Percentiles rank a stretch among this genome's conserved stretches.
Evolutionary conservation across 2,888 invertebrate genomes (phyloP).

Genomic region (Plusia festucae): DNA sequence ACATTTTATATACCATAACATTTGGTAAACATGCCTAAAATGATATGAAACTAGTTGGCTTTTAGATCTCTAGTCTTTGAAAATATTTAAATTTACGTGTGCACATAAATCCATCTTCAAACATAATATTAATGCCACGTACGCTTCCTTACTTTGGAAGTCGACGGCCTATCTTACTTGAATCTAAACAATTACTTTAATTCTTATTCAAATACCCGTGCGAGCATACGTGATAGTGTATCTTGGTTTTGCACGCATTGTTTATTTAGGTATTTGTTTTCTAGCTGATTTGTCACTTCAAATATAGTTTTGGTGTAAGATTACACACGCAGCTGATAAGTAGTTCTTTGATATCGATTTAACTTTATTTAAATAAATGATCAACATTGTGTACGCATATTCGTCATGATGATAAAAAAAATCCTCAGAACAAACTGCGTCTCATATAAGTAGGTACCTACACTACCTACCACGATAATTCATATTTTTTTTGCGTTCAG

Average conservation of each 20-base stretch:
- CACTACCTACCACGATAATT: too few relatives aligned
- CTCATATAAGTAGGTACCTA: too few relatives aligned
- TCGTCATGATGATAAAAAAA: conserved; percentile 2
- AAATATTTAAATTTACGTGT: background rate
- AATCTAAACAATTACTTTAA: conserved; percentile 3
- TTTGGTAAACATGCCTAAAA: background rate
- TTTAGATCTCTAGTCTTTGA: background rate
- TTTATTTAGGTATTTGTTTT: background rate
- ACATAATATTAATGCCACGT: conserved; percentile 3
- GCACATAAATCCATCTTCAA: background rate
- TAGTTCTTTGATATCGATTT: background rate
- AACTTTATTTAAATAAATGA: background rate
- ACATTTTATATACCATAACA: background rate
- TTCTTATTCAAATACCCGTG: background rate
- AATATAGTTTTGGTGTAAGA: background rate
- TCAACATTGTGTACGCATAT: background rate
- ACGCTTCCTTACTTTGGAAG: background rate
- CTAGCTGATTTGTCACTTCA: background rate
- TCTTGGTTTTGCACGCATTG: background rate
- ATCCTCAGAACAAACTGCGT: background rate
- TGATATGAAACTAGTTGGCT: background rate
- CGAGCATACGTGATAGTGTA: background rate
- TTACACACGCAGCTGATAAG: background rate
- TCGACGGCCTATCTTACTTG: background rate
- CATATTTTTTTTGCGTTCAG: too few relatives aligned